Evolutionary conservation across 2,113 vertebrate species (phyloP), one percentile per base, ranked within the genome.

Genomic region (Clarias gariepinus): DNA sequence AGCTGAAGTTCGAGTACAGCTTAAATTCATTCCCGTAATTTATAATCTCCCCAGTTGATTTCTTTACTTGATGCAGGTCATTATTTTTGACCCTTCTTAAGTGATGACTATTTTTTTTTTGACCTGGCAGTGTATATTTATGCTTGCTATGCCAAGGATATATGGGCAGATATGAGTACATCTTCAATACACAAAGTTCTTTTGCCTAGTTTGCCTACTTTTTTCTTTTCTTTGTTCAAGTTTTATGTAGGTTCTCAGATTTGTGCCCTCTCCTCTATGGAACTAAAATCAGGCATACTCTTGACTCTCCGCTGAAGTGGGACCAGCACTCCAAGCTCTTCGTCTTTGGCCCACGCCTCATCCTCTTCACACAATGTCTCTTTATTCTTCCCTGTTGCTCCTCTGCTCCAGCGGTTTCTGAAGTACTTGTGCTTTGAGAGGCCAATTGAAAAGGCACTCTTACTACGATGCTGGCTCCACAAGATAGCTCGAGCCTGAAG

Each of bases 211-310:
- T 61, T 60, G 58, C 4, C 19, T 60, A 3, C 1, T 61, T 23
- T 61, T 23, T 61, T 61, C 47, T 47, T 47, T 47, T 47, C 47
- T 47, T 47, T 47, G 47, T 47, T 47, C 47, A 47, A 47, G 47
- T 47, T 47, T 47, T 7, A 47, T 71, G 30, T 33, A 21, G 23
- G 41, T 47, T 3, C 36, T 63, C 69, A 66, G 53, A 41, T 66
- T 52, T 57, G 53, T 2, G 58, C 85, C 13, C 47, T 81, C 88
- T 89, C 87, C 85, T 88, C 87, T 81, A 28, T 61, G 68, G 77
- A 52, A 81, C 66, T 89, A 41, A 92, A 90, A 71, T 91, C 87
- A 2, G 90, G 90, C 90, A 92, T 91, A 77, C 92, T 92, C 36
- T 81, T 87, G 33, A 87, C 88, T 66, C 90, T 89, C 47, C 91